phyloP scores from a whole-genome alignment of 2,113 vertebrate genomes.

The Lasiurus cinereus region DNA sequence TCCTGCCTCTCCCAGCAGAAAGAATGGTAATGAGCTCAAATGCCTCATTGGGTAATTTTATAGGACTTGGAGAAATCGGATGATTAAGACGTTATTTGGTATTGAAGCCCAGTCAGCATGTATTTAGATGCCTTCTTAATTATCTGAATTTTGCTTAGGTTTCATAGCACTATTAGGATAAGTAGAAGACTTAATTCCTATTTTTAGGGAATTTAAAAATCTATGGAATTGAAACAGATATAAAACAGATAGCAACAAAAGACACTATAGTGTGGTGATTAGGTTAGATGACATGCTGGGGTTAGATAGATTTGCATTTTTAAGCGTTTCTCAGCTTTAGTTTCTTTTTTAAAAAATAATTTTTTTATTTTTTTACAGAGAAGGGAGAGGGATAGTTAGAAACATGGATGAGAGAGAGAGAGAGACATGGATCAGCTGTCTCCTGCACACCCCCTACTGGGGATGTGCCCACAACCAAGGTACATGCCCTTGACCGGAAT shows the following conservation, averaged over 20 bases:
- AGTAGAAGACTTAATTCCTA: slow-evolving; percentile 15
- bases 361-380: no score
- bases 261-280: not conserved
- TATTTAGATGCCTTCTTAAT: slow-evolving; percentile 40
- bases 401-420: no score
- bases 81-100: slow-evolving; percentile 52
- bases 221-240: not conserved
- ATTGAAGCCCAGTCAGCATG: not conserved
- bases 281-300: not conserved
- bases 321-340: not conserved
- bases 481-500: no score
- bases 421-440: no score
- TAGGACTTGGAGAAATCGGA: slow-evolving; percentile 46
- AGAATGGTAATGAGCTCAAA: not conserved
- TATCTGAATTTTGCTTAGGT: slow-evolving; percentile 25
- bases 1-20: not conserved
- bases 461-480: no score
- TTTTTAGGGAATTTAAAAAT: slow-evolving; percentile 52
- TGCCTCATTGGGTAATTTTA: not conserved
- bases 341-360: not conserved
- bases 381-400: no score
- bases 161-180: slow-evolving; percentile 22
- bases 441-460: no score
- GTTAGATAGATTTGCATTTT: not conserved
- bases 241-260: not conserved